Conservation (phyloP, 2,113 vertebrate genomes). For the Pipa parva region DNA sequence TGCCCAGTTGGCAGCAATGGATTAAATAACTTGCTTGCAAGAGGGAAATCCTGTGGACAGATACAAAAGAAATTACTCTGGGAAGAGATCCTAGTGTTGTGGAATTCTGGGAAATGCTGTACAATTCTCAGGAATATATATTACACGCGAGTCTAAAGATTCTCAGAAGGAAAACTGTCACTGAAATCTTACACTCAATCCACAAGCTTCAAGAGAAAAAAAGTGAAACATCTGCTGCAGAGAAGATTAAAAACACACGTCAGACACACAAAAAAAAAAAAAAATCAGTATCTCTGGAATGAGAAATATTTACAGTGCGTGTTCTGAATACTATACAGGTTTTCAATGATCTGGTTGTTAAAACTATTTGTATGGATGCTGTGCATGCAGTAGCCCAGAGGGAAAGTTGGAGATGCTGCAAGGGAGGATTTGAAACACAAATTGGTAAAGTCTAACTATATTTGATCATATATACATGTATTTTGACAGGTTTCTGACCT, state of each 20-base stretch:
- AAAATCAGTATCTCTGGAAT: constrained; percentile 58
- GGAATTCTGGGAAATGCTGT: constrained; percentile 29
- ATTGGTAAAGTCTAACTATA: constrained; percentile 19
- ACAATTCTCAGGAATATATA: constrained; percentile 34
- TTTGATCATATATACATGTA: constrained; percentile 29
- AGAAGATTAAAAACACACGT: constrained; percentile 59
- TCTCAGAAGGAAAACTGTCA: constrained; percentile 21
- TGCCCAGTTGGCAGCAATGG: not conserved
- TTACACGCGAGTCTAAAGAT: constrained; percentile 23
- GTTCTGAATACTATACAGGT: constrained; percentile 70
- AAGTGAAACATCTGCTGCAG: constrained; percentile 46
- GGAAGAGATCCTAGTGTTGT: not conserved
- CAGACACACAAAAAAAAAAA: constrained; percentile 29
- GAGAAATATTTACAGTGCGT: constrained; percentile 68
- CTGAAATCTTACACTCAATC: constrained; percentile 54
- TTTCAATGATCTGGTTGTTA: constrained; percentile 58
- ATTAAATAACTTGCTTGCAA: constrained; percentile 10
- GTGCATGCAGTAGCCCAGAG: not conserved
- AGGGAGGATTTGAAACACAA: constrained; percentile 5
- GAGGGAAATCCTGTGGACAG: constrained; percentile 5
- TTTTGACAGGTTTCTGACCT: constrained; percentile 11
- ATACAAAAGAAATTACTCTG: not conserved
- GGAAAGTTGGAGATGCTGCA: not conserved
- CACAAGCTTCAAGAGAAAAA: constrained; percentile 49
- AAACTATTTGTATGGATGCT: constrained; percentile 23